Evolutionary conservation across 2,113 vertebrate species (phyloP).

Genomic region (Oncorhynchus kisutch): DNA sequence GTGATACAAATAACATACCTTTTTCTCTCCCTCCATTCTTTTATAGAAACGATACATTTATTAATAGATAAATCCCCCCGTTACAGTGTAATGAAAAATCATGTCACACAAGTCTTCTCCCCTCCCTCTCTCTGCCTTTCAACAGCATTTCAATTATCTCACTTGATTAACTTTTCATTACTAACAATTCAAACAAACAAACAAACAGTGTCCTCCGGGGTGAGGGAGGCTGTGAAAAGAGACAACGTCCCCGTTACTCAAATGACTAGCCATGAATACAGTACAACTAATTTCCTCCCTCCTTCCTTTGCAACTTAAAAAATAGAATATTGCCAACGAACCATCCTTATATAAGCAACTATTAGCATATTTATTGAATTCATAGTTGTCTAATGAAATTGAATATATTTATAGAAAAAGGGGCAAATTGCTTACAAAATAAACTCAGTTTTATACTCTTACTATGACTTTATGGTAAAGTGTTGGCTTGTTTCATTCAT

Average conservation of each 20-base stretch:
- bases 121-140: conserved; percentile 47
- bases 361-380: conserved; percentile 73
- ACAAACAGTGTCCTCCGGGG: conserved; percentile 58
- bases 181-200: conserved; percentile 54
- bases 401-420: conserved; percentile 58
- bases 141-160: conserved; percentile 73
- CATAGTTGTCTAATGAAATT: conserved; percentile 58
- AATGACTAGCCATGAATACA: conserved; percentile 40
- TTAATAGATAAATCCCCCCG: conserved; percentile 29
- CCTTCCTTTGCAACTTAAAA: conserved; percentile 44
- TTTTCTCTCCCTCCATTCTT: not conserved
- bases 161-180: conserved; percentile 77
- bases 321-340: conserved; percentile 9
- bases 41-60: conserved; percentile 6
- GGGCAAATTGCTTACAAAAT: conserved; percentile 33
- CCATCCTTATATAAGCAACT: conserved; percentile 35
- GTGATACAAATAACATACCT: conserved; percentile 3
- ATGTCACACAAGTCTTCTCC: conserved; percentile 53
- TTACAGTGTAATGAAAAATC: conserved; percentile 49
- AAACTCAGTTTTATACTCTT: no score
- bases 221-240: conserved; percentile 53
- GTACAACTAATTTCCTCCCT: conserved; percentile 41
- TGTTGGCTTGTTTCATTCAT: no score
- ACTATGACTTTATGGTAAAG: no score
- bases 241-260: conserved; percentile 46